A percentile compares a stretch with the other conserved stretches of the same genome.
These are phyloP conservation scores for Nezara viridula DNA, from an alignment of 2,888 invertebrate species.

Conservation along the genomic window DNA sequence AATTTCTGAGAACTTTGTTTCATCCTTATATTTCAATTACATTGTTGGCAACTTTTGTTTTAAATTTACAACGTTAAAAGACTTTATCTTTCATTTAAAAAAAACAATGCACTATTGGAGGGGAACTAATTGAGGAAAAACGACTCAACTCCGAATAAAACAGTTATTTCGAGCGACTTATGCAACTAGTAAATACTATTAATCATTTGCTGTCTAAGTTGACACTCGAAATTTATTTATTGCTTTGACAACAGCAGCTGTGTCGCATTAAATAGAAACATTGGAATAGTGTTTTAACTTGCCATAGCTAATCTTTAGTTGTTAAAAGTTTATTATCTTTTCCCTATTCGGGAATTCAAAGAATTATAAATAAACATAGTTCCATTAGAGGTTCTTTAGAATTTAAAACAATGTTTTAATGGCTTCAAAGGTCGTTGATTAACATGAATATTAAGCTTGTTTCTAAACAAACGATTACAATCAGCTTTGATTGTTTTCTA, in stretches of 20 bases:
- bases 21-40: background rate
- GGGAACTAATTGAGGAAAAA: background rate
- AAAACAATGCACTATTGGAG: background rate
- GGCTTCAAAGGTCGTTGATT: background rate
- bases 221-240: conserved; percentile 43
- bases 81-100: background rate
- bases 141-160: background rate
- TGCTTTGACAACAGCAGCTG: conserved; percentile 17
- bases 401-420: background rate
- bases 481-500: background rate
- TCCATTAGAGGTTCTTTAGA: background rate
- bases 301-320: background rate
- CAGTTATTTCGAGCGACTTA: background rate
- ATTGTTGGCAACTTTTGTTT: background rate
- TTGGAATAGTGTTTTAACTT: background rate
- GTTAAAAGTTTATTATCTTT: background rate
- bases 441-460: background rate
- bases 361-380: background rate
- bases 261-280: conserved; percentile 30
- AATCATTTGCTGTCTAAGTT: background rate
- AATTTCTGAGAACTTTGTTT: too few relatives aligned
- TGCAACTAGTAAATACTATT: conserved; percentile 27
- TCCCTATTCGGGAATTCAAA: background rate
- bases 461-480: background rate
- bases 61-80: background rate